Conservation (phyloP, 1,140 invertebrate genomes). For the Penaeus vannamei region DNA sequence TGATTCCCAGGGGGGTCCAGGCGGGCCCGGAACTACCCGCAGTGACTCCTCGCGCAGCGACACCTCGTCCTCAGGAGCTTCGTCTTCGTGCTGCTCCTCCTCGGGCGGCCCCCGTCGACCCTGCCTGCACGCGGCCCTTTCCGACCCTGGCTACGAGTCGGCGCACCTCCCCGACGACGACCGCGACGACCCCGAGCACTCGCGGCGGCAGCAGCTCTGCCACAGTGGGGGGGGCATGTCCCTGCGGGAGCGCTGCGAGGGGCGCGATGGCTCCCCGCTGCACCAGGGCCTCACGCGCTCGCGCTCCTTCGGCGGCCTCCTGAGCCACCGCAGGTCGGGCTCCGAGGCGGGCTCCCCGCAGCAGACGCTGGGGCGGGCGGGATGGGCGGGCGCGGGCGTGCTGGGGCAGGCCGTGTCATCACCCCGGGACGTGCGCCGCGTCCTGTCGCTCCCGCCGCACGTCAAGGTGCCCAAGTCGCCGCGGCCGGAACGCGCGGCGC, state of each 20-base stretch:
- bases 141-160: slow-evolving; percentile 62
- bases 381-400: slow-evolving; percentile 58
- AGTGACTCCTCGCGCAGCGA: slow-evolving; percentile 55
- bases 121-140: slow-evolving; percentile 50
- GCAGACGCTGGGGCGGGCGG: slow-evolving; percentile 42
- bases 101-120: slow-evolving; percentile 40
- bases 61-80: slow-evolving; percentile 51
- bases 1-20: slow-evolving; percentile 48
- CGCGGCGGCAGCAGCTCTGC: slow-evolving; percentile 31
- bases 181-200: slow-evolving; percentile 39
- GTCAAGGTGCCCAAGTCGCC: slow-evolving; percentile 72
- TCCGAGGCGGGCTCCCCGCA: slow-evolving; percentile 54
- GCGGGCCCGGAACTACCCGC: slow-evolving; percentile 55
- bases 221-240: slow-evolving; percentile 57
- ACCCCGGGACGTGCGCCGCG: slow-evolving; percentile 62
- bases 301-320: slow-evolving; percentile 59
- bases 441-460: slow-evolving; percentile 64
- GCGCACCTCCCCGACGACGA: slow-evolving; percentile 58
- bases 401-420: slow-evolving; percentile 62
- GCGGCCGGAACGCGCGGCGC: slow-evolving; percentile 71
- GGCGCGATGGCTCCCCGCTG: slow-evolving; percentile 59
- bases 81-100: slow-evolving; percentile 51
- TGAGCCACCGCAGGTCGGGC: slow-evolving; percentile 54
- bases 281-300: slow-evolving; percentile 63
- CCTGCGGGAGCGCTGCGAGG: slow-evolving; percentile 58